Evolutionary conservation across 2,888 invertebrate genomes (phyloP).

Genomic region (Cosmopolites sordidus): DNA sequence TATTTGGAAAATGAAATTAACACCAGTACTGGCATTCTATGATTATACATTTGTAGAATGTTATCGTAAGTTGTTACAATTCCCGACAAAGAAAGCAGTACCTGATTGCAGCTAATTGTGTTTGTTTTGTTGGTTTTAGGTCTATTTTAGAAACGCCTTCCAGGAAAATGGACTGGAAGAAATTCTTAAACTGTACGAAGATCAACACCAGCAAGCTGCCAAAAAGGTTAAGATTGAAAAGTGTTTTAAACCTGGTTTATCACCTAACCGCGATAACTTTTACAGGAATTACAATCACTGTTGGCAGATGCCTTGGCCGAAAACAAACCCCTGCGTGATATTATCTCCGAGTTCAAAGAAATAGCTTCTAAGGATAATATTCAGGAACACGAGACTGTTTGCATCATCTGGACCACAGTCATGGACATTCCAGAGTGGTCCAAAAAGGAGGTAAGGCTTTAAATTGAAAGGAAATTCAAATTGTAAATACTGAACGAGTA

Average conservation of each 20-base stretch:
- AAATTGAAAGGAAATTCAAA: too few relatives aligned
- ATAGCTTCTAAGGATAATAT: constrained; percentile 78
- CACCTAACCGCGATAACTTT: too few relatives aligned
- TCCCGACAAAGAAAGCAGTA: not conserved
- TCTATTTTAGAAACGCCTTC: constrained; percentile 40
- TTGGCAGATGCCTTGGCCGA: constrained; percentile 84
- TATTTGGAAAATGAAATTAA: constrained; percentile 22
- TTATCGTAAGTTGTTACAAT: constrained; percentile 36
- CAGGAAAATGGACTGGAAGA: constrained; percentile 50
- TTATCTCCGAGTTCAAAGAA: constrained; percentile 80
- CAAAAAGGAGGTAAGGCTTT: constrained; percentile 71
- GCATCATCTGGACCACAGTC: constrained; percentile 80
- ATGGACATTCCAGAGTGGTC: constrained; percentile 98
- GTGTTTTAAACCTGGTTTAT: too few relatives aligned
- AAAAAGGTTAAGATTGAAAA: too few relatives aligned
- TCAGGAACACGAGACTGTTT: constrained; percentile 76
- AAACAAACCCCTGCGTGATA: constrained; percentile 79
- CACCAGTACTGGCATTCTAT: constrained; percentile 38
- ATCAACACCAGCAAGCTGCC: constrained; percentile 78
- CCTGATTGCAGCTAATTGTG: not conserved
- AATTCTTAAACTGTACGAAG: constrained; percentile 69
- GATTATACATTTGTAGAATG: constrained; percentile 30
- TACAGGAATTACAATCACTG: constrained; percentile 60
- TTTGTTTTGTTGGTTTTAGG: constrained; percentile 13
- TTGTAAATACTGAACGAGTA: too few relatives aligned